Conservation (phyloP, 2,113 vertebrate species). For the Pantherophis guttatus region DNA sequence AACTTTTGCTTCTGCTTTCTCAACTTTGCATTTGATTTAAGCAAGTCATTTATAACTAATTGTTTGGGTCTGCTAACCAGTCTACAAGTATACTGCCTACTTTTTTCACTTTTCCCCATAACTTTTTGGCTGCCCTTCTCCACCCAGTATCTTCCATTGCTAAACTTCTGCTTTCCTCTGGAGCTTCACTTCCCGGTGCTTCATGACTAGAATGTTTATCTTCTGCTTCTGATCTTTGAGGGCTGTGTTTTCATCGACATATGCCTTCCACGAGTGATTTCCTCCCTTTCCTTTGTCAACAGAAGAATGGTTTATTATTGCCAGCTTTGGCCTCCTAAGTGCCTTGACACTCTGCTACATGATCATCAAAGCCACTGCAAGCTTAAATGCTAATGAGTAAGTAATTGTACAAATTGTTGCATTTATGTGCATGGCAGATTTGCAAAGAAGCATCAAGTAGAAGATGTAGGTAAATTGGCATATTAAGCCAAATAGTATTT, state of each 20-base stretch:
- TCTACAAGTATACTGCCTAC: constrained; percentile 61
- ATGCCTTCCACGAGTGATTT: constrained; percentile 80
- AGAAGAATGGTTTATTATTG: constrained; percentile 96
- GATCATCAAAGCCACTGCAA: constrained; percentile 91
- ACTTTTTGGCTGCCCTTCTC: constrained; percentile 71
- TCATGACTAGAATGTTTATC: constrained; percentile 70
- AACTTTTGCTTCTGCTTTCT: constrained; percentile 33
- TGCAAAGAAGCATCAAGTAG: constrained; percentile 10
- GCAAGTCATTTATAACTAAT: constrained; percentile 48
- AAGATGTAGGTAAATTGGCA: neutral
- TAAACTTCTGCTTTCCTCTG: constrained; percentile 76
- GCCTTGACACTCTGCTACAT: constrained; percentile 92
- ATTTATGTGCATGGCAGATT: neutral
- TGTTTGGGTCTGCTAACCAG: constrained; percentile 54
- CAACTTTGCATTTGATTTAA: constrained; percentile 31
- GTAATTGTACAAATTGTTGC: constrained; percentile 65
- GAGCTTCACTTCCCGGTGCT: constrained; percentile 71
- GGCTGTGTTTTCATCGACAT: constrained; percentile 73
- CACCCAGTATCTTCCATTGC: constrained; percentile 72
- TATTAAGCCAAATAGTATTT: neutral
- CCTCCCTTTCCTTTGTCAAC: constrained; percentile 92
- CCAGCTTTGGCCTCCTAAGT: constrained; percentile 90
- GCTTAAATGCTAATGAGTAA: constrained; percentile 81
- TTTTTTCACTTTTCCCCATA: constrained; percentile 66
- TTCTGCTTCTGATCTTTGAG: constrained; percentile 71